Evolutionary conservation across 35 echinoderm and acorn worm genomes (phyloP).

Genomic region (Patiria miniata): DNA sequence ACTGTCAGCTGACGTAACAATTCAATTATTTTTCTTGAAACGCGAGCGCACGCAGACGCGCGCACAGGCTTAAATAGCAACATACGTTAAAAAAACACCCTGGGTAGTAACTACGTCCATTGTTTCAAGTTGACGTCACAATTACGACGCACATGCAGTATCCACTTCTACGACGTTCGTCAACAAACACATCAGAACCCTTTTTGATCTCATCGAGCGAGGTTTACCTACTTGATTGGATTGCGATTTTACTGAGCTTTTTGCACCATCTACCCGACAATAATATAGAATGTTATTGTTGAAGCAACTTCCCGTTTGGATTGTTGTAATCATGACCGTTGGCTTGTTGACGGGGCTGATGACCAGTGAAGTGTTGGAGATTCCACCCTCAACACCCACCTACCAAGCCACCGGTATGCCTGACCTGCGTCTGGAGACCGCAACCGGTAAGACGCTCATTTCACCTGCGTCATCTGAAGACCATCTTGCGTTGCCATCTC

Average conservation of each 20-base stretch:
- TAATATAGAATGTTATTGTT: constrained; percentile 19
- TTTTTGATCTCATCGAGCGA: constrained; percentile 25
- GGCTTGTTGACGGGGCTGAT: constrained; percentile 16
- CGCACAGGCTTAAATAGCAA: no score
- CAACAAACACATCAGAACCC: not conserved
- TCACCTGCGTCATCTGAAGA: not conserved
- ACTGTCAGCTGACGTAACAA: no score
- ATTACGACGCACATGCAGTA: no score
- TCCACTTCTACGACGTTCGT: no score
- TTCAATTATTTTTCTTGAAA: no score
- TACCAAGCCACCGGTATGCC: not conserved
- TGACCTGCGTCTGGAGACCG: not conserved
- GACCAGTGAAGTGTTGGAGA: not conserved
- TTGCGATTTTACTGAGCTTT: constrained; percentile 16
- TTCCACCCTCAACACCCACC: not conserved
- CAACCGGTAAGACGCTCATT: not conserved
- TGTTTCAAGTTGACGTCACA: no score
- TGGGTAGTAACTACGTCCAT: no score
- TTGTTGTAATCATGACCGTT: constrained; percentile 1
- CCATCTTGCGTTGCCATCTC: not conserved
- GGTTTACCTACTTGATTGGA: constrained; percentile 10
- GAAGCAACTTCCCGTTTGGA: constrained; percentile 8
- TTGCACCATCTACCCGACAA: not conserved
- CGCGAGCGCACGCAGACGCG: no score
- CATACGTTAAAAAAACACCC: no score